A percentile compares a stretch with the other conserved stretches of the same genome.
phyloP scores from a whole-genome alignment of 2,888 invertebrate species.

The Gibbula magus region DNA sequence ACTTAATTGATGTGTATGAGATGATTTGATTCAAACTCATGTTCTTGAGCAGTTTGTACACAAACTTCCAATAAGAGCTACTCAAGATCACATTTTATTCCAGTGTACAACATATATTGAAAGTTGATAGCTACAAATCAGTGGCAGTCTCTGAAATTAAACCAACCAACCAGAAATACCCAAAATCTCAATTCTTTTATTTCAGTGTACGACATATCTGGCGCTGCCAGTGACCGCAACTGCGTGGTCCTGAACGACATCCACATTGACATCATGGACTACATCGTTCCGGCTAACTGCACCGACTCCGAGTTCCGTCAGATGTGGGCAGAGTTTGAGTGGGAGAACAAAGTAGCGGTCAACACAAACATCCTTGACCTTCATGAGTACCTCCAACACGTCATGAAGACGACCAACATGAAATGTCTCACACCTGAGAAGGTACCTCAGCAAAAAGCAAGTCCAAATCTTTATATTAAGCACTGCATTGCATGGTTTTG shows the following conservation, averaged over 20 bases:
- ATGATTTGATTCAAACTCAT: too few species aligned
- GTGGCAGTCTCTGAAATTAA: background rate
- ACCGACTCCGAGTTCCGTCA: conserved; percentile 96
- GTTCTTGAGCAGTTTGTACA: too few species aligned
- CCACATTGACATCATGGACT: conserved; percentile 99
- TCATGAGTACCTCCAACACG: conserved; percentile 92
- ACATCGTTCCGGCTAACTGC: conserved; percentile 86
- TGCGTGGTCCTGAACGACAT: conserved; percentile 99
- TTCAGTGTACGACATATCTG: conserved; percentile 95
- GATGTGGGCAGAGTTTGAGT: conserved; percentile 99
- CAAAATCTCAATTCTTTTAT: conserved; percentile 25
- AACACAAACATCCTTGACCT: conserved; percentile 93
- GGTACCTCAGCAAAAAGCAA: conserved; percentile 73
- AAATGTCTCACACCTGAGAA: conserved; percentile 98
- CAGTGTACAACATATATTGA: background rate
- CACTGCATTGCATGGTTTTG: too few species aligned
- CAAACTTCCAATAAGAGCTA: too few species aligned
- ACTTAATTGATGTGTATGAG: too few species aligned
- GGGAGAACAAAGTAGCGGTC: conserved; percentile 99
- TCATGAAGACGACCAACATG: conserved; percentile 98
- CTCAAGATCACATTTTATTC: too few species aligned
- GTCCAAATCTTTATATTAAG: conserved; percentile 7
- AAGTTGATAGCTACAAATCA: too few species aligned
- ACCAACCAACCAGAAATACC: background rate
- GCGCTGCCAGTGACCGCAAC: conserved; percentile 93